Conservation (phyloP, 1,140 invertebrate genomes). For the Zaprionus gabonicus region DNA sequence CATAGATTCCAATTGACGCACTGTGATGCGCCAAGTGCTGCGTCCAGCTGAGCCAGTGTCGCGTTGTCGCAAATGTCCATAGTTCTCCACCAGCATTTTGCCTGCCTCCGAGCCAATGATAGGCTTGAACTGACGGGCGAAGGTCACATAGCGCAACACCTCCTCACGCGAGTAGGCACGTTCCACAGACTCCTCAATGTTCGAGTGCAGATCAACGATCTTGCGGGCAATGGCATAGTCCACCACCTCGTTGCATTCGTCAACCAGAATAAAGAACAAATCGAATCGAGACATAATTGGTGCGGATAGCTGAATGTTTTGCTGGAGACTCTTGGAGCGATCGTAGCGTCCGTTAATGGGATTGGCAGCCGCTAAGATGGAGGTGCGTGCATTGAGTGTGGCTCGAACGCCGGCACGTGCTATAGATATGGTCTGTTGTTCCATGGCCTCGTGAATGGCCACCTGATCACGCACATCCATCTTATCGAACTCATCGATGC, state of each 20-base stretch:
- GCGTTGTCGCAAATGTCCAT: conserved; percentile 93
- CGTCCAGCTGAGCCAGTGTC: conserved; percentile 90
- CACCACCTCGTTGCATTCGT: conserved; percentile 96
- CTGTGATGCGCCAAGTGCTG: conserved; percentile 97
- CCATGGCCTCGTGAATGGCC: conserved; percentile 99
- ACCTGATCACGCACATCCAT: conserved; percentile 99
- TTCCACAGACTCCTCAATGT: conserved; percentile 91
- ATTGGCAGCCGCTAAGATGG: conserved; percentile 99
- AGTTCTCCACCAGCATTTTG: conserved; percentile 94
- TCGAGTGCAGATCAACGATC: conserved; percentile 97
- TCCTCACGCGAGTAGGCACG: conserved; percentile 93
- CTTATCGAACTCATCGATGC: conserved; percentile 99
- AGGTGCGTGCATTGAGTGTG: conserved; percentile 98
- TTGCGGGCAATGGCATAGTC: conserved; percentile 98
- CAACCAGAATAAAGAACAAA: conserved; percentile 98
- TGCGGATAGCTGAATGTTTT: conserved; percentile 96
- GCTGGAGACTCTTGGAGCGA: conserved; percentile 95
- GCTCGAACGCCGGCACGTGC: conserved; percentile 99
- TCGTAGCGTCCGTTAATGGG: conserved; percentile 99
- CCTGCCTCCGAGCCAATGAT: conserved; percentile 93
- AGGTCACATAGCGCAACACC: conserved; percentile 97
- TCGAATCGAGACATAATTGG: conserved; percentile 99
- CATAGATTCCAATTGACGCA: conserved; percentile 99
- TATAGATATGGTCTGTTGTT: conserved; percentile 99
- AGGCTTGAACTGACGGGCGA: conserved; percentile 98